Conservation (phyloP, 2,113 vertebrate species). For the Tychaedon coryphoeus region DNA sequence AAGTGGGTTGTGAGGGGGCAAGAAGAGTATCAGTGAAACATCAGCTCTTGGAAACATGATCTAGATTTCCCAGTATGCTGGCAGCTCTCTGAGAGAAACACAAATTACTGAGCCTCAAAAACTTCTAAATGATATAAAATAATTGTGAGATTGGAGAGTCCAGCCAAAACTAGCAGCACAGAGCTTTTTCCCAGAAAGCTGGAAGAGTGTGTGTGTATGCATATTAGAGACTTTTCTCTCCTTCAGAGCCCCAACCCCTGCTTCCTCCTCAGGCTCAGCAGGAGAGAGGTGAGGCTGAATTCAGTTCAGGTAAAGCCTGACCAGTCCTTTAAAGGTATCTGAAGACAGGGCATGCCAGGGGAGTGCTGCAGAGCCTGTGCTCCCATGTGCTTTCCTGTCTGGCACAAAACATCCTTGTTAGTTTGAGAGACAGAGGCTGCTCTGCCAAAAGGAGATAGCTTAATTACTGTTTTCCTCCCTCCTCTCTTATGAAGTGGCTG, state of each 20-base stretch:
- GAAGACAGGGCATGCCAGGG: background rate
- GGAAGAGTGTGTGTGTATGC: background rate
- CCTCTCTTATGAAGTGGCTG: constrained; percentile 8
- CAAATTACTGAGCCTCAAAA: background rate
- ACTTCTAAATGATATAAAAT: background rate
- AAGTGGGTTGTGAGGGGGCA: background rate
- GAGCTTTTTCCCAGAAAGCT: background rate
- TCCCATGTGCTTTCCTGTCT: background rate
- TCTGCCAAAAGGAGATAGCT: constrained; percentile 36
- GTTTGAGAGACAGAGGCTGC: background rate
- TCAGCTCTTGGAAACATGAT: background rate
- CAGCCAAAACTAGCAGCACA: background rate
- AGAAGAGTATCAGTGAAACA: background rate
- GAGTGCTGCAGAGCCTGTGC: background rate
- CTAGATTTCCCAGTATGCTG: background rate
- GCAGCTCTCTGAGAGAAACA: background rate
- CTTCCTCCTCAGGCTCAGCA: background rate
- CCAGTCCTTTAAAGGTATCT: background rate
- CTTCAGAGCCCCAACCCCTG: background rate
- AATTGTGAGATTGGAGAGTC: background rate
- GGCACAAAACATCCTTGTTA: background rate
- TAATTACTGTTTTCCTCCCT: constrained; percentile 41
- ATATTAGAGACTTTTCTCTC: background rate
- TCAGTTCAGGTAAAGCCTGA: background rate
- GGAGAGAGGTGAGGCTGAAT: background rate